phyloP scores from a whole-genome alignment of 2,797 vertebrate genomes.

The Lepilemur ruficaudatus region DNA sequence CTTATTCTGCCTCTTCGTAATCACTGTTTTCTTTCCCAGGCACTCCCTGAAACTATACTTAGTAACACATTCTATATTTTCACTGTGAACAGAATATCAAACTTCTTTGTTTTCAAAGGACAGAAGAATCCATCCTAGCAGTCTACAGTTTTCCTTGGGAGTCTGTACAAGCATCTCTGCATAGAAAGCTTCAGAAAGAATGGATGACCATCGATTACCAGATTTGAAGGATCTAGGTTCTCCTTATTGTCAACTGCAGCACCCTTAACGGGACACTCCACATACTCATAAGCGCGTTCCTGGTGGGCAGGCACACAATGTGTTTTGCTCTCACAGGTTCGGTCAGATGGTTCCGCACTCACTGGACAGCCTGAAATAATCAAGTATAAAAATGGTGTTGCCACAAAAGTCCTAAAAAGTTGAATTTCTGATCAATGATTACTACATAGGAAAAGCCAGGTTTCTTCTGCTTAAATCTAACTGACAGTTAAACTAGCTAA shows the following conservation, averaged over 20 bases:
- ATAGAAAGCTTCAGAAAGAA: not conserved
- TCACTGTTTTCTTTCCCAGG: not conserved
- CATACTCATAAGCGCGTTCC: constrained; percentile 93
- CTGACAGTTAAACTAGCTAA: not conserved
- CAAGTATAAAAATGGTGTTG: not conserved
- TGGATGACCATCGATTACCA: constrained; percentile 85
- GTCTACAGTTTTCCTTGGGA: not conserved
- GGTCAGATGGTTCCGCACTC: constrained; percentile 74
- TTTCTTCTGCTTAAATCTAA: not conserved
- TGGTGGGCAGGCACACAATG: constrained; percentile 90
- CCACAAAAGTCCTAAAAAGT: not conserved
- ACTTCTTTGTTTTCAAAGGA: not conserved
- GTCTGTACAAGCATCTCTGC: not conserved
- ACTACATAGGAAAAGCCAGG: not conserved
- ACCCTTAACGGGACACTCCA: constrained; percentile 90
- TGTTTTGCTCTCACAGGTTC: constrained; percentile 48
- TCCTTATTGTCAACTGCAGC: constrained; percentile 74
- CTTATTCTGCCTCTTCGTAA: not conserved
- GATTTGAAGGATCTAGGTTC: constrained; percentile 93
- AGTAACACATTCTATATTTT: not conserved
- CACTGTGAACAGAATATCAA: not conserved
- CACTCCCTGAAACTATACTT: not conserved
- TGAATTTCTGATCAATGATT: not conserved
- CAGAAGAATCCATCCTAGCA: not conserved
- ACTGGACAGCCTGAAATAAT: constrained; percentile 84